These are phyloP conservation scores for Laterallus jamaicensis DNA, from an alignment of 2,113 vertebrate species.

Conservation along the genomic window DNA sequence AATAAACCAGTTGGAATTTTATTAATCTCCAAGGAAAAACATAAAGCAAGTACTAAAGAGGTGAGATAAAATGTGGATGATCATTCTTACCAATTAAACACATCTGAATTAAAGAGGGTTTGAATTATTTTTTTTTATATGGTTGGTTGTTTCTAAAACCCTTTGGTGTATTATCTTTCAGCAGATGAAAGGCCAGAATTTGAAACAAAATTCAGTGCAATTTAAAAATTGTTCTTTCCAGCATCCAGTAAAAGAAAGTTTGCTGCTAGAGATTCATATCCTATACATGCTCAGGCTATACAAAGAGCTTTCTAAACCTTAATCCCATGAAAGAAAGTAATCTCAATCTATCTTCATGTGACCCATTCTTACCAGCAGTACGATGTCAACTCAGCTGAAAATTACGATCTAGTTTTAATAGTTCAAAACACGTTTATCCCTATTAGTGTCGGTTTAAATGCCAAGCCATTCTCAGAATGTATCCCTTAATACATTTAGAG, in stretches of 20 bases:
- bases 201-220: neutral
- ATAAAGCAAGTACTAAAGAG: neutral
- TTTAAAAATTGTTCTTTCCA: neutral
- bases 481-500: constrained; percentile 17
- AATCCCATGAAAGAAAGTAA: neutral
- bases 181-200: neutral
- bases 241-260: neutral
- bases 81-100: neutral
- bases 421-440: constrained; percentile 14
- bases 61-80: neutral
- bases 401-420: neutral
- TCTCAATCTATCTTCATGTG: neutral
- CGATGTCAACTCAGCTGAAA: neutral
- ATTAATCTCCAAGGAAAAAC: neutral
- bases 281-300: neutral
- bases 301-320: neutral
- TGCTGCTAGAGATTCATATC: neutral
- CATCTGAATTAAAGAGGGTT: neutral
- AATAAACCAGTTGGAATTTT: neutral
- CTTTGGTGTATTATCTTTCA: neutral
- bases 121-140: neutral
- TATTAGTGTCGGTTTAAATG: constrained; percentile 38
- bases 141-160: neutral
- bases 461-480: neutral
- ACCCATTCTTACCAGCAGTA: neutral